phyloP scores from a whole-genome alignment of 2,113 vertebrate genomes.

The Motacilla tschutschensis region DNA sequence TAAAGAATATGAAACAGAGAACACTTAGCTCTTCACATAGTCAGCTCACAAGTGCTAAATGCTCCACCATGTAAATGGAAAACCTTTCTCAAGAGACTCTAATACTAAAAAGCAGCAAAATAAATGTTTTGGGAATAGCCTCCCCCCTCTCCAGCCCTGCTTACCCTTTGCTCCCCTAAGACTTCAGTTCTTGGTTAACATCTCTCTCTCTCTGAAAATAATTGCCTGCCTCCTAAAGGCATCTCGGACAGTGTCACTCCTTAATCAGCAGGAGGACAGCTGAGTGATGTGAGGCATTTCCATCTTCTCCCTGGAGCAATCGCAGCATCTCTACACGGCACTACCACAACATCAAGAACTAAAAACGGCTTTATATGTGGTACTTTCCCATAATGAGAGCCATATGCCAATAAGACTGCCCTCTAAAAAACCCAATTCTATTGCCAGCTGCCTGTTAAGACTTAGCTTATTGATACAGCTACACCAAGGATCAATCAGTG shows the following conservation, averaged over 20 bases:
- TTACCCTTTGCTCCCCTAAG: background rate
- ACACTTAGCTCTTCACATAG: background rate
- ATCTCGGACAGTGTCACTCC: background rate
- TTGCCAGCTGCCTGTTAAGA: background rate
- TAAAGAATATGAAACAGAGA: background rate
- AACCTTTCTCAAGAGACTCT: background rate
- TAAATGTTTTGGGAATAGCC: background rate
- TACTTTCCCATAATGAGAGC: background rate
- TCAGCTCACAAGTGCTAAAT: background rate
- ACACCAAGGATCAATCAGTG: background rate
- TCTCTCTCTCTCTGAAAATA: background rate
- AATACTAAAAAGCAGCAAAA: background rate
- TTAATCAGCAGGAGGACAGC: constrained; percentile 28
- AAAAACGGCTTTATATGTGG: background rate
- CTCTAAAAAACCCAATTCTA: background rate
- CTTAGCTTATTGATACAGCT: background rate
- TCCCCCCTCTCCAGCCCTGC: background rate
- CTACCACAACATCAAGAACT: background rate
- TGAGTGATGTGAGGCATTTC: constrained; percentile 15
- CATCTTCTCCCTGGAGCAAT: constrained; percentile 33
- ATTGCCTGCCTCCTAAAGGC: constrained; percentile 32
- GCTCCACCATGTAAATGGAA: background rate
- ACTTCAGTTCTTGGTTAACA: constrained; percentile 4
- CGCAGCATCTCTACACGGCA: background rate
- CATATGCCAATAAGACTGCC: background rate